A percentile compares a stretch with the other conserved stretches of the same genome.
Evolutionary conservation across 2,797 vertebrate species (phyloP).

Genomic region (Pantherophis vulpinus): DNA sequence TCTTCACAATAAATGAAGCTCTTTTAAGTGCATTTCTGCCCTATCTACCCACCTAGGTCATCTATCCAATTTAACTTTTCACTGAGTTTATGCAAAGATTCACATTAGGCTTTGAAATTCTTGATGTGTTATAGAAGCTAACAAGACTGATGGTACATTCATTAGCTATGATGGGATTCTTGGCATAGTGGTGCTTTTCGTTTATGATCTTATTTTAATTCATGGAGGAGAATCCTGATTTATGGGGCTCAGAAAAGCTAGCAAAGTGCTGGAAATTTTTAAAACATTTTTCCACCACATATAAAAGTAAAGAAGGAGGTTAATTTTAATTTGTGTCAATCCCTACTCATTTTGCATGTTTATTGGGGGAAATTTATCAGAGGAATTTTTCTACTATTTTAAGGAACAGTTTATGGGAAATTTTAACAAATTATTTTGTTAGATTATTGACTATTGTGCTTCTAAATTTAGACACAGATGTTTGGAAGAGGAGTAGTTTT

Average conservation of each 20-base stretch:
- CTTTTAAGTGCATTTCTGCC: neutral
- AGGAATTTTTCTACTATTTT: conserved; percentile 23
- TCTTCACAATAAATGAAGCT: neutral
- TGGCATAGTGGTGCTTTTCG: neutral
- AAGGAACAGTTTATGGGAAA: conserved; percentile 42
- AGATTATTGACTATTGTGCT: conserved; percentile 31
- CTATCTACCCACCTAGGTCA: neutral
- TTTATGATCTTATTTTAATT: conserved; percentile 7
- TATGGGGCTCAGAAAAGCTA: conserved; percentile 4
- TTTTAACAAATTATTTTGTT: conserved; percentile 45
- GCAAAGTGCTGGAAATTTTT: neutral
- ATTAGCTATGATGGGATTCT: neutral
- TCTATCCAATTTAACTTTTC: neutral
- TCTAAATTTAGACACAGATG: conserved; percentile 32
- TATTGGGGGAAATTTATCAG: conserved; percentile 40
- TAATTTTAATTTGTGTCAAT: conserved; percentile 22
- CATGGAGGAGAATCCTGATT: neutral
- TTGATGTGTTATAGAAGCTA: neutral
- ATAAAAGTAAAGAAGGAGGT: conserved; percentile 27
- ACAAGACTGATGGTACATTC: neutral
- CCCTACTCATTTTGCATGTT: conserved; percentile 43
- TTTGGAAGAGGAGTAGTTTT: conserved; percentile 7
- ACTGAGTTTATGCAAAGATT: neutral
- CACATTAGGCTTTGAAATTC: neutral
- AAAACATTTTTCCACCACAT: neutral